Evolutionary conservation across 2,797 vertebrate species (phyloP).

Genomic region (Xiphorhynchus erythropygius): DNA sequence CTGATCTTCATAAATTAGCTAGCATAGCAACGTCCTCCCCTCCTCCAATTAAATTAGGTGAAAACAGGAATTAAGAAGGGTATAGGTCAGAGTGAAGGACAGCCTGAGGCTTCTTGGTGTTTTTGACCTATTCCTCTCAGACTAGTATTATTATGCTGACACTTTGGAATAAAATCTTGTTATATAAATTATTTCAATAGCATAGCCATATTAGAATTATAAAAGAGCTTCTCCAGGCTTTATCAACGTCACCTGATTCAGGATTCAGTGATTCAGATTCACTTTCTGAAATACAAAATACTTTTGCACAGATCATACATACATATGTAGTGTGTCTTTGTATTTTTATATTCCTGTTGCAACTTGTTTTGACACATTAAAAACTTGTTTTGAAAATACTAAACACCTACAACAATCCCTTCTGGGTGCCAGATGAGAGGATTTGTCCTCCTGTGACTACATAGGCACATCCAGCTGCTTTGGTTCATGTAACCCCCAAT

Average conservation of each 20-base stretch:
- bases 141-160: slow-evolving; percentile 46
- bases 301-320: neutral
- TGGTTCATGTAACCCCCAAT: slow-evolving; percentile 51
- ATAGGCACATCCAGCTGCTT: slow-evolving; percentile 42
- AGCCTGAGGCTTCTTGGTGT: slow-evolving; percentile 35
- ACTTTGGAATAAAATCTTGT: slow-evolving; percentile 48
- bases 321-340: slow-evolving; percentile 42
- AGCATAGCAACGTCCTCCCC: neutral
- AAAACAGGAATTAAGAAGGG: slow-evolving; percentile 60
- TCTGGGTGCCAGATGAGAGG: slow-evolving; percentile 57
- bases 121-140: slow-evolving; percentile 66
- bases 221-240: slow-evolving; percentile 44
- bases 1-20: slow-evolving; percentile 4
- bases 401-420: slow-evolving; percentile 77
- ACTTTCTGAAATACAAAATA: slow-evolving; percentile 41
- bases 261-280: neutral
- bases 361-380: slow-evolving; percentile 76
- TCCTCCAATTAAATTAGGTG: slow-evolving; percentile 22
- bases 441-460: slow-evolving; percentile 53
- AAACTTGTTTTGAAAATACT: slow-evolving; percentile 80
- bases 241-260: slow-evolving; percentile 31
- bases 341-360: slow-evolving; percentile 72
- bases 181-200: slow-evolving; percentile 59
- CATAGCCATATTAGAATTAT: slow-evolving; percentile 32
- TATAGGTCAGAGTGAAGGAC: neutral